phyloP scores from a whole-genome alignment of 2,113 vertebrate species.

The Grus americana region DNA sequence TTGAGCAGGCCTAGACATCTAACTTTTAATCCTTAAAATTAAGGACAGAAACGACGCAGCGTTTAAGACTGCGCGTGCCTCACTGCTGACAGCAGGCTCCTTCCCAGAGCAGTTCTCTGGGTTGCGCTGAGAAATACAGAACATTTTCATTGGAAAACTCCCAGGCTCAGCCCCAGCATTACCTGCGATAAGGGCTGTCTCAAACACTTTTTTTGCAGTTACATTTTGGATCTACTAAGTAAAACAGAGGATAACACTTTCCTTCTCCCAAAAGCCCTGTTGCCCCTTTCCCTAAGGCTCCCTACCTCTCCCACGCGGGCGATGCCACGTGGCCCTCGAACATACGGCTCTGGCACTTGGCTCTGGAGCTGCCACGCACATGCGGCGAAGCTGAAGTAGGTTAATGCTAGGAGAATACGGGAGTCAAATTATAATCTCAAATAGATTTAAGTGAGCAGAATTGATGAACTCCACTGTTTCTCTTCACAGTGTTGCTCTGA shows the following conservation, averaged over 20 bases:
- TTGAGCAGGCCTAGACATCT: not conserved
- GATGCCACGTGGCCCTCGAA: rapidly evolving
- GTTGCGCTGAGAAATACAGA: not conserved
- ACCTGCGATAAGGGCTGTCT: not conserved
- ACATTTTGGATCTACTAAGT: not conserved
- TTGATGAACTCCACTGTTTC: not conserved
- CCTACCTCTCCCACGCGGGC: not conserved
- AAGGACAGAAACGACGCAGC: not conserved
- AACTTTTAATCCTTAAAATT: not conserved
- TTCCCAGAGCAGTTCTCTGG: not conserved
- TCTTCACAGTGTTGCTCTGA: not conserved
- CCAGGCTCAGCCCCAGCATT: not conserved
- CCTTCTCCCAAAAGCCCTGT: not conserved
- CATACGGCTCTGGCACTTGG: not conserved
- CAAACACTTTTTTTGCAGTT: not conserved
- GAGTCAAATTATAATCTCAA: not conserved
- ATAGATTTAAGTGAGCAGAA: not conserved
- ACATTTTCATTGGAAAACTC: not conserved
- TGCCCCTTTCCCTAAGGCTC: not conserved
- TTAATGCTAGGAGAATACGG: not conserved
- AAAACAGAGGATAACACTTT: rapidly evolving
- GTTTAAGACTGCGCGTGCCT: not conserved
- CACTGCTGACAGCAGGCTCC: not conserved
- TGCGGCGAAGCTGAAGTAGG: not conserved
- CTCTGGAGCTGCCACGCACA: not conserved